phyloP scores from a whole-genome alignment of 2,888 invertebrate genomes.

The Drosophila macrospina region DNA sequence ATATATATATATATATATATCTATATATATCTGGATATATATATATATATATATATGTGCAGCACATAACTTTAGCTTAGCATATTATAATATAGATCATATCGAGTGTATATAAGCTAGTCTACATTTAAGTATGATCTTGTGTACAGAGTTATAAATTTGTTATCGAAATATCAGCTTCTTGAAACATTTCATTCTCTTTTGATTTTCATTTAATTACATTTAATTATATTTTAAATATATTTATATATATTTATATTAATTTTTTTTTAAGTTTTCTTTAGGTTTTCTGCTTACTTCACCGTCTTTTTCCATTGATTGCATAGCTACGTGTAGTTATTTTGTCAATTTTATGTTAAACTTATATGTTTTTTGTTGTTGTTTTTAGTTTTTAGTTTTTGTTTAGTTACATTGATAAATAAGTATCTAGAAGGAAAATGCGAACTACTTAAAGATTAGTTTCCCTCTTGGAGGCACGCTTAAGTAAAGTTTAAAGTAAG shows the following conservation, averaged over 20 bases:
- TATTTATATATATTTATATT: conserved; percentile 25
- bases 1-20: conserved; percentile 7
- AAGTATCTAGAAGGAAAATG: conserved; percentile 65
- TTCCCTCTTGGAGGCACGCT: conserved; percentile 81
- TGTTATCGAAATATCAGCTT: conserved; percentile 45
- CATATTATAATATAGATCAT: conserved; percentile 26
- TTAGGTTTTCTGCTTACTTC: conserved; percentile 57
- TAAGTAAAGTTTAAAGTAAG: conserved; percentile 78
- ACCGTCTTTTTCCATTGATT: conserved; percentile 81
- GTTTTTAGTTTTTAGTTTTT: neutral
- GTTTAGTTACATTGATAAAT: conserved; percentile 36
- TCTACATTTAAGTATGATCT: conserved; percentile 25
- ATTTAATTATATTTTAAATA: neutral
- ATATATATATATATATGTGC: conserved; percentile 44
- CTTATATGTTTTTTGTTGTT: neutral
- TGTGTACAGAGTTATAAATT: conserved; percentile 43
- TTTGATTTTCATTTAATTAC: conserved; percentile 18
- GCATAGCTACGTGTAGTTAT: conserved; percentile 70
- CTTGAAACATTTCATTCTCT: conserved; percentile 44
- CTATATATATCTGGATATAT: conserved; percentile 16
- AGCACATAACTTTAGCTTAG: conserved; percentile 20
- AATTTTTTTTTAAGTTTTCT: conserved; percentile 17
- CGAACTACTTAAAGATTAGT: conserved; percentile 66
- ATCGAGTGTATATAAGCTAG: conserved; percentile 31
- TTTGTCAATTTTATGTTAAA: conserved; percentile 4